Conservation (phyloP, 2,888 invertebrate genomes). For the Chrysopilus asiliformis region DNA sequence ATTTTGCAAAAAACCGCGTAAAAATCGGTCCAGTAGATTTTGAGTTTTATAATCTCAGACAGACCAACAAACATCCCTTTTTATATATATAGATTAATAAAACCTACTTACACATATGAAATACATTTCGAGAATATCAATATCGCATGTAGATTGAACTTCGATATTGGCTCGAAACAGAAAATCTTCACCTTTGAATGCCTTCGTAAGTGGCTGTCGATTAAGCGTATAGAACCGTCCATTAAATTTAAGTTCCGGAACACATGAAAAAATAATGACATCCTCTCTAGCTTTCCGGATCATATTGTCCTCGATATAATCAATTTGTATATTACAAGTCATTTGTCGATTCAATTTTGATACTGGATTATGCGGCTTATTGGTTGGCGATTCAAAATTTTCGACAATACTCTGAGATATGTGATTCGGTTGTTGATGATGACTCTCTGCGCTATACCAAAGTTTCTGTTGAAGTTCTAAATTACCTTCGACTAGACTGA, state of each 20-base stretch:
- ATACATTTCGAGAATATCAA: constrained; percentile 34
- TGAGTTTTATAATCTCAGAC: no score
- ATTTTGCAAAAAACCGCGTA: no score
- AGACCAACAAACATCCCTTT: no score
- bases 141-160: constrained; percentile 25
- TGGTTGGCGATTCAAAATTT: constrained; percentile 6
- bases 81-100: background rate
- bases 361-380: constrained; percentile 4
- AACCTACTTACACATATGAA: constrained; percentile 33
- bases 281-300: constrained; percentile 32
- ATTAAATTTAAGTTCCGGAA: constrained; percentile 29
- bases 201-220: constrained; percentile 26
- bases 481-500: constrained; percentile 29
- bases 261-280: constrained; percentile 25
- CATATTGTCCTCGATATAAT: constrained; percentile 29
- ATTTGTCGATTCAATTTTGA: background rate
- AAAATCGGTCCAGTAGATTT: no score
- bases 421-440: background rate
- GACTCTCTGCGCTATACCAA: constrained; percentile 27
- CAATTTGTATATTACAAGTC: constrained; percentile 27
- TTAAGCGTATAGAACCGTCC: constrained; percentile 33
- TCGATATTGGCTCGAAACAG: constrained; percentile 31
- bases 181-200: constrained; percentile 34
- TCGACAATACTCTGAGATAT: background rate
- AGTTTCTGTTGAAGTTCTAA: constrained; percentile 31